Evolutionary conservation across 2,888 invertebrate genomes (phyloP).

Genomic region (Lasiommata megera): DNA sequence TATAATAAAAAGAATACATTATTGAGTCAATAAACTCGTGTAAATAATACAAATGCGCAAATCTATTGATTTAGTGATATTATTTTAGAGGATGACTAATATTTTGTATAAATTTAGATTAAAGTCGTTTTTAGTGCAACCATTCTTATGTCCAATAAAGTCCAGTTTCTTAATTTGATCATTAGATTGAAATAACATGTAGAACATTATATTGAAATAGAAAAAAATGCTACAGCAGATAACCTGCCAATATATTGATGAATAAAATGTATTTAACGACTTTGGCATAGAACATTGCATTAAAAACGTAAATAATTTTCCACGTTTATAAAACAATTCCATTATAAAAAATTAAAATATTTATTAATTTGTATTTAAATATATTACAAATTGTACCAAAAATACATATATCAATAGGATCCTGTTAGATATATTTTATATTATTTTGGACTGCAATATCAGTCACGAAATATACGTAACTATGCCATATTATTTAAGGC

Average conservation of each 20-base stretch:
- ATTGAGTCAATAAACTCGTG: slow-evolving; percentile 19
- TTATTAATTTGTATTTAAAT: background rate
- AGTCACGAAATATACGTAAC: slow-evolving; percentile 28
- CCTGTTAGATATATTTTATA: slow-evolving; percentile 18
- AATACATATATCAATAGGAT: slow-evolving; percentile 24
- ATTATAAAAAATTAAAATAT: background rate
- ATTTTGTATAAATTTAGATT: background rate
- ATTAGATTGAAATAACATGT: background rate
- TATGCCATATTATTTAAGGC: slow-evolving; percentile 36
- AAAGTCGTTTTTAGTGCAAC: background rate
- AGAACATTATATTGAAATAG: no score
- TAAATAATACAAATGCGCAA: slow-evolving; percentile 23
- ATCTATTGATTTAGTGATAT: slow-evolving; percentile 16
- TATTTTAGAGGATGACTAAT: slow-evolving; percentile 7
- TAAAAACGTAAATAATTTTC: background rate
- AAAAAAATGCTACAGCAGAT: no score
- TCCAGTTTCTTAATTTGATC: background rate
- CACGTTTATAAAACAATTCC: background rate
- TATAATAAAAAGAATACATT: slow-evolving; percentile 7
- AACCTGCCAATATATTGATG: no score
- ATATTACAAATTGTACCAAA: slow-evolving; percentile 30
- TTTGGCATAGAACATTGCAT: background rate
- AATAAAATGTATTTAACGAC: no score
- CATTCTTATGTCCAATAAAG: background rate
- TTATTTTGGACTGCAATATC: slow-evolving; percentile 23